Evolutionary conservation across 2,797 vertebrate species (phyloP).

Genomic region (Cheirogaleus major): DNA sequence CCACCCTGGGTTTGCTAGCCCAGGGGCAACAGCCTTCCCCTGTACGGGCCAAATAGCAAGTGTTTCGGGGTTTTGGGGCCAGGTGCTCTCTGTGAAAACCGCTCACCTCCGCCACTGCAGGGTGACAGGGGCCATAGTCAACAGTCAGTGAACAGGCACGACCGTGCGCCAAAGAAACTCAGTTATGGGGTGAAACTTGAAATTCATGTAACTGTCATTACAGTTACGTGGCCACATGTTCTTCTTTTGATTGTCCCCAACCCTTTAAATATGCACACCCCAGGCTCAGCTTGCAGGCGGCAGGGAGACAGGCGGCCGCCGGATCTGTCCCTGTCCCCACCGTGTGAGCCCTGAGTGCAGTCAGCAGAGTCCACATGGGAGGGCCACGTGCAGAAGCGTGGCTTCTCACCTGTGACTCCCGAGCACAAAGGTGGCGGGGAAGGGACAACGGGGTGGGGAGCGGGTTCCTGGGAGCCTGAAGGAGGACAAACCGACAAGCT

Average conservation of each 20-base stretch:
- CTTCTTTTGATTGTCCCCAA: not conserved
- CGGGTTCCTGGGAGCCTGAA: not conserved
- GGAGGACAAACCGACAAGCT: not conserved
- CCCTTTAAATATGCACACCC: not conserved
- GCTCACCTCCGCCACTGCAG: rapidly evolving
- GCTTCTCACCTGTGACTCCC: not conserved
- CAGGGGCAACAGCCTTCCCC: not conserved
- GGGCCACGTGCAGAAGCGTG: not conserved
- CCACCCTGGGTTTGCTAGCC: not conserved
- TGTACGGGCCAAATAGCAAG: not conserved
- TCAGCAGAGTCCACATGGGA: not conserved
- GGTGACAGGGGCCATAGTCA: too few species aligned
- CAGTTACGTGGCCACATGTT: rapidly evolving
- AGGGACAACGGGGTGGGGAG: rapidly evolving
- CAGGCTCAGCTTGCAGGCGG: not conserved
- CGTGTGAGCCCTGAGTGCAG: not conserved
- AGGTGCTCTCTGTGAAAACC: not conserved
- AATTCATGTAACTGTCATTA: not conserved
- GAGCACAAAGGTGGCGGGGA: not conserved
- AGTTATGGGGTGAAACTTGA: not conserved
- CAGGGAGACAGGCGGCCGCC: not conserved
- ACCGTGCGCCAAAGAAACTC: not conserved
- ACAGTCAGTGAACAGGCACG: rapidly evolving
- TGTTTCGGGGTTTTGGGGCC: not conserved
- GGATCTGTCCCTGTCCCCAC: rapidly evolving